Evolutionary conservation across 2,797 vertebrate genomes (phyloP), one percentile per base, ranked within the genome.

Genomic region (Chaunax sp.): DNA sequence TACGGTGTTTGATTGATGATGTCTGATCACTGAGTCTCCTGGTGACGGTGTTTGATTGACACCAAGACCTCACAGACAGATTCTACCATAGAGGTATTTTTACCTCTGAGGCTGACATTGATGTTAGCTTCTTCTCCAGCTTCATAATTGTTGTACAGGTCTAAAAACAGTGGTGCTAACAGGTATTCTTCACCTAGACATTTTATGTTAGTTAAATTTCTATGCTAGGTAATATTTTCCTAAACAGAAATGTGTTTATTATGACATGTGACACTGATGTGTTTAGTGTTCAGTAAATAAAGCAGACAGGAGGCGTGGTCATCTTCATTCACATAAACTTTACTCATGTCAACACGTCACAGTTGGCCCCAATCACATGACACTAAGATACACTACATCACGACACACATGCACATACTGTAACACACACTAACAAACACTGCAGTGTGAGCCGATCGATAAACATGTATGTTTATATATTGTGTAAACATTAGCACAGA

Each of bases 271-370:
- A 35, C 12, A 10, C 33, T 35, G 33, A 35, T 16, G 15, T 5
- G 38, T 40, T 15, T 40, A 16, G 14, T 40, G 13, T 40, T 14
- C 5, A 15, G 4, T 40, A 14, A 40, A 40, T 6, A 40, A 35
- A 53, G 2, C 15, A 45, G 12, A 46, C 5, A 1, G 8, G 19
- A 33, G 3, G 18, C n/a, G n/a, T n/a, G 12, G 15, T 45, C 1
- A 3, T 80, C 22, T 56, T 81, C 59, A 61, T 72, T 70, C 70
- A 82, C 51, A 67, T 58, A 80, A 65, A 67, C 56, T 88, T 83
- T 90, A 90, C 87, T 90, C 20, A 72, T 53, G 23, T 80, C 30
- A 43, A 72, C 53, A 73, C 18, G 1, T 73, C 20, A 64, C 22
- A 59, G 19, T 69, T 64, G 61, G 67, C 69, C 75, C 58, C 72